These are phyloP conservation scores for Phoeniculus purpureus DNA, from an alignment of 2,797 vertebrate species.

Conservation along the genomic window DNA sequence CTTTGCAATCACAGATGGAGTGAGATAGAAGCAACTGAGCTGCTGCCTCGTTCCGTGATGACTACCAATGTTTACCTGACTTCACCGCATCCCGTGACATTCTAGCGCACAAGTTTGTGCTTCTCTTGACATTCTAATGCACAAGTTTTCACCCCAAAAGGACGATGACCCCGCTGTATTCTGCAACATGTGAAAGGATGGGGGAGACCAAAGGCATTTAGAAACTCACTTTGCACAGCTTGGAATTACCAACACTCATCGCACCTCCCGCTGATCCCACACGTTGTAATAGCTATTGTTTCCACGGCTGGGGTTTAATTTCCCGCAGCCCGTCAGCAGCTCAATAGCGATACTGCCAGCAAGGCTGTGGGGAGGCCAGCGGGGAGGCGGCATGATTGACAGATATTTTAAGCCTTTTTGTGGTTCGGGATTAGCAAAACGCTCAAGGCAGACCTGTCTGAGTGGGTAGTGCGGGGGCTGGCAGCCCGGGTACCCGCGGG, in stretches of 20 bases:
- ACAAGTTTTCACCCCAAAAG: background rate
- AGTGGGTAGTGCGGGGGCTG: background rate
- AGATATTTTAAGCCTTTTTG: slow-evolving; percentile 19
- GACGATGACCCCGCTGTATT: background rate
- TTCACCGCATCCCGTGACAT: background rate
- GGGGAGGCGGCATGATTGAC: slow-evolving; percentile 18
- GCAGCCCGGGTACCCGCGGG: rapidly evolving
- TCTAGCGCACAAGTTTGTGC: background rate
- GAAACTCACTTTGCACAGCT: background rate
- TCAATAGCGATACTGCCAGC: background rate
- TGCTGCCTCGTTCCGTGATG: slow-evolving; percentile 53
- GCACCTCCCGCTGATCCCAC: background rate
- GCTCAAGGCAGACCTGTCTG: background rate
- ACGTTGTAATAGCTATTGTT: slow-evolving; percentile 43
- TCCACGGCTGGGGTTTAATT: slow-evolving; percentile 32
- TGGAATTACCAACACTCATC: slow-evolving; percentile 3
- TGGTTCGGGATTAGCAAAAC: background rate
- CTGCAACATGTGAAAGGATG: background rate
- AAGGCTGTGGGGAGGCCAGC: background rate
- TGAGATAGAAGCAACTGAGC: slow-evolving; percentile 41
- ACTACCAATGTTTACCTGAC: slow-evolving; percentile 31
- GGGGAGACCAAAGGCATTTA: background rate
- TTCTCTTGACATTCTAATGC: background rate
- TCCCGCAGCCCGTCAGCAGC: background rate
- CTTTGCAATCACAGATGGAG: slow-evolving; percentile 16